These are phyloP conservation scores for Phaonia tiefii DNA, from an alignment of 2,888 invertebrate genomes.

Conservation along the genomic window DNA sequence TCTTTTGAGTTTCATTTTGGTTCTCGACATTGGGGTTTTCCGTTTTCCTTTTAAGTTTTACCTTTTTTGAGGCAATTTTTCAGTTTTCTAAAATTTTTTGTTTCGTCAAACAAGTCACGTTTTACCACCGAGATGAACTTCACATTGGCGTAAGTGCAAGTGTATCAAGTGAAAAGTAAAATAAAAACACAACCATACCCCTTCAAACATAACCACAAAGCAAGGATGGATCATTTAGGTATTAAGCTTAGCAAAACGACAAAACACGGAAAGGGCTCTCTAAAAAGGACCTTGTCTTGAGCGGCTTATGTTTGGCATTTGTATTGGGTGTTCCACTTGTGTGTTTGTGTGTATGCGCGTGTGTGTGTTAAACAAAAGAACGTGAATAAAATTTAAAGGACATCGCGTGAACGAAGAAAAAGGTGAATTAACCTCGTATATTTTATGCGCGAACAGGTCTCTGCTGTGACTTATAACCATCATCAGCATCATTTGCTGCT, in stretches of 20 bases:
- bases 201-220: background rate
- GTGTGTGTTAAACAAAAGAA: conserved; percentile 11
- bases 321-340: background rate
- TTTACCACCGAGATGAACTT: conserved; percentile 63
- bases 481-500: conserved; percentile 9
- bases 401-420: conserved; percentile 1
- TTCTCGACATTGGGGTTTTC: too few relatives aligned
- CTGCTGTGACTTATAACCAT: conserved; percentile 49
- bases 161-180: conserved; percentile 55
- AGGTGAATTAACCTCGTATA: conserved; percentile 58
- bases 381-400: conserved; percentile 33
- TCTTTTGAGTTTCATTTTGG: too few relatives aligned
- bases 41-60: background rate
- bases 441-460: conserved; percentile 65
- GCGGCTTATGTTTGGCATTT: conserved; percentile 37
- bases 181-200: conserved; percentile 18
- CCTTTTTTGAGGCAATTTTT: background rate
- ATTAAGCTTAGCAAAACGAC: background rate
- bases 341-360: background rate
- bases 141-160: conserved; percentile 56
- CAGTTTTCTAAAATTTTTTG: background rate
- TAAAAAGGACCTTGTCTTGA: conserved; percentile 22
- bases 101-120: conserved; percentile 62
- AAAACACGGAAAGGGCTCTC: background rate
- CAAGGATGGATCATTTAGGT: conserved; percentile 13